Conservation (phyloP, 2,113 vertebrate species). For the Urocitellus parryii region DNA sequence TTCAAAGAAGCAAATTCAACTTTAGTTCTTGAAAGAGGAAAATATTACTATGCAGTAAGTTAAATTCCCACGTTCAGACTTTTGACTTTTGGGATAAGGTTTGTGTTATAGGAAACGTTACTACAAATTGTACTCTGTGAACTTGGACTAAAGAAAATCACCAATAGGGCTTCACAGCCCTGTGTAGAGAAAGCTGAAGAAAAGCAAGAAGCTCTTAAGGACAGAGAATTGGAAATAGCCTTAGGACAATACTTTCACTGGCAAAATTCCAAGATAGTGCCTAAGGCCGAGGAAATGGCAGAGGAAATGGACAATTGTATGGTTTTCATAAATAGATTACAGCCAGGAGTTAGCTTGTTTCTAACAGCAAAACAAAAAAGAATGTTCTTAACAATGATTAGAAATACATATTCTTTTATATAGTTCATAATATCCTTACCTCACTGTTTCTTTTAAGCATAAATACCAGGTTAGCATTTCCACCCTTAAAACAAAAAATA, state of each 20-base stretch:
- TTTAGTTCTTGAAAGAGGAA: not conserved
- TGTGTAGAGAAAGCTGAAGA: not conserved
- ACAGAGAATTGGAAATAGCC: not conserved
- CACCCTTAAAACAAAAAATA: slow-evolving; percentile 89
- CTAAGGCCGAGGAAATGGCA: not conserved
- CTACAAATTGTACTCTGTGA: not conserved
- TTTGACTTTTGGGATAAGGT: not conserved
- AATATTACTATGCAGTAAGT: not conserved
- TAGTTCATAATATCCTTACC: slow-evolving; percentile 87
- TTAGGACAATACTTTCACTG: not conserved
- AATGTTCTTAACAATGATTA: not conserved
- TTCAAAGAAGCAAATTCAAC: not conserved
- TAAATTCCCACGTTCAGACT: not conserved
- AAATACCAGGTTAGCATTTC: slow-evolving; percentile 93
- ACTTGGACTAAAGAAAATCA: not conserved
- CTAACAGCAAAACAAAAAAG: not conserved
- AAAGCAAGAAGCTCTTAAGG: not conserved
- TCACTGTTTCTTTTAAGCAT: slow-evolving; percentile 96
- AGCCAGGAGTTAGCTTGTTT: not conserved
- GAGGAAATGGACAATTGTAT: not conserved
- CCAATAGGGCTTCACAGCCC: rapidly evolving
- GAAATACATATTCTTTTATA: not conserved
- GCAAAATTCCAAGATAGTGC: not conserved
- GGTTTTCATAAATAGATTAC: not conserved
- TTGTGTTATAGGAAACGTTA: not conserved